Percentiles rank a stretch among this genome's conserved stretches.
Evolutionary conservation across 2,797 vertebrate genomes (phyloP).

Genomic region (Neoniphon sammara): DNA sequence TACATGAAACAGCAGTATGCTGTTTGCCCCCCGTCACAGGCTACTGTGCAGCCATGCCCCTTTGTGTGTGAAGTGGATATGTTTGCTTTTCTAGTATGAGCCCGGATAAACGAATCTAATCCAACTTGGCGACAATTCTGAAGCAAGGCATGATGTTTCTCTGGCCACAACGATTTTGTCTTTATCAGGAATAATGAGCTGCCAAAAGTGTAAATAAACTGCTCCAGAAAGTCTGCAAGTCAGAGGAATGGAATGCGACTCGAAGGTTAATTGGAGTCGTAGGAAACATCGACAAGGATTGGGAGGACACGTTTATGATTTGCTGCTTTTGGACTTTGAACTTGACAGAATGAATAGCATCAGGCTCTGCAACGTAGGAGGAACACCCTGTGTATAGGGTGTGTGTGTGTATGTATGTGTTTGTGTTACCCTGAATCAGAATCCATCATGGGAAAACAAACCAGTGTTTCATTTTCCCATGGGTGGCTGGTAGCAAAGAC

Average conservation of each 20-base stretch:
- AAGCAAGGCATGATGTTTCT: conserved; percentile 14
- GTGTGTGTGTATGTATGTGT: conserved; percentile 6
- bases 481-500: not conserved
- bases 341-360: conserved; percentile 2
- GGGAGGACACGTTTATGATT: conserved; percentile 12
- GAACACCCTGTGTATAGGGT: conserved; percentile 1
- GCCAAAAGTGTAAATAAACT: conserved; percentile 39
- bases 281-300: not conserved
- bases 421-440: not conserved
- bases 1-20: conserved; percentile 33
- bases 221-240: conserved; percentile 24
- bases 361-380: conserved; percentile 12
- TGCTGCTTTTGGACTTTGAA: conserved; percentile 17
- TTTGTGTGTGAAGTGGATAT: conserved; percentile 16
- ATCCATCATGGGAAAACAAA: conserved; percentile 27
- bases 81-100: conserved; percentile 36
- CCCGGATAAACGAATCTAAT: conserved; percentile 25
- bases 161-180: conserved; percentile 29
- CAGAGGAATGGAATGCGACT: conserved; percentile 53
- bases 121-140: conserved; percentile 26
- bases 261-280: conserved; percentile 10
- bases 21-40: conserved; percentile 7
- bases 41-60: not conserved
- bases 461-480: conserved; percentile 30
- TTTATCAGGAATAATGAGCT: conserved; percentile 30